Base-by-base conservation (phyloP, 35 echinoderm and acorn worm genomes). In the Anneissia japonica region DNA sequence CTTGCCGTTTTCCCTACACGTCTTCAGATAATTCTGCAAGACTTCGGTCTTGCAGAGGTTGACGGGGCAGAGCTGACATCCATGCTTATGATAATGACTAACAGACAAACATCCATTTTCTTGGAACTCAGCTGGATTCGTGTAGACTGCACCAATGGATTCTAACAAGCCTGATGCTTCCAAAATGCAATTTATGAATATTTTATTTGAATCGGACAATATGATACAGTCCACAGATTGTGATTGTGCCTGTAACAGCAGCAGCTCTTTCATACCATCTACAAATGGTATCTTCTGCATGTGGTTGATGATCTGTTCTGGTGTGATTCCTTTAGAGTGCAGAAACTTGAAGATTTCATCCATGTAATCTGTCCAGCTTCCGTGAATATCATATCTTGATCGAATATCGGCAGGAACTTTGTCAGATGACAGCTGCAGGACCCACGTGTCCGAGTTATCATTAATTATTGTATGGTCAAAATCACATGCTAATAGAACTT, bases 401-500 rank as follows among this genome's bases (percentile, higher is more conserved):
- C 43, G 30, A 77, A 93, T 93, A 35, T 81, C 46, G 55, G 86
- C 38, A 17, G 87, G 92, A 28, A 89, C 92, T 38, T 74, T 86
- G 36, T 85, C 79, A 4, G 92, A 87, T 1, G 85, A 77, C 13
- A 93, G 81, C 17, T 74, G 78, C 28, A 46, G 36, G 23, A 93
- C 82, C 82, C 87, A 86, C 12, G 83, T 41, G 72, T 93, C 92
- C 9, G 75, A 75, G 72, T 89, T 89, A 28, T 79, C 83, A 81
- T 93, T 37, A 11, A 93, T 89, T 46, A 93, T 86, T 46, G 92
- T 93, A 56, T 93, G 92, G 45, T 93, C 92, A 83, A 89, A 93
- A 46, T 93, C 92, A 11, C 79, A 81, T 81, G 36, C 79, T 37
- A 81, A 30, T 9, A 81, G 31, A 9, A 81, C 28, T 32, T 40